Evolutionary conservation across 2,113 vertebrate species (phyloP), one percentile per base, ranked within the genome.

Genomic region (Acanthisitta chloris): DNA sequence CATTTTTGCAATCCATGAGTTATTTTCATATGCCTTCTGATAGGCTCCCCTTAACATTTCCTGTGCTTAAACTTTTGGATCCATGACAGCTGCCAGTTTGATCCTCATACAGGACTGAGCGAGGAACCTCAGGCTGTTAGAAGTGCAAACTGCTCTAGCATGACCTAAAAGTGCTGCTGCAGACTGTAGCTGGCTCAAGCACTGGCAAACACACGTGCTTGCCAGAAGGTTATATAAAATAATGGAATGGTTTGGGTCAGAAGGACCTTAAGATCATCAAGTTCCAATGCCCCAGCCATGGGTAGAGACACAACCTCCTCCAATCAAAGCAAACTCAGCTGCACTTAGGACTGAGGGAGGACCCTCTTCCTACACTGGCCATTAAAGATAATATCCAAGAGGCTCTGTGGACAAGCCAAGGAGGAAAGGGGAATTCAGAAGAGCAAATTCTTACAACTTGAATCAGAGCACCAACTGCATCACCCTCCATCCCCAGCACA

Each of bases 271-370:
- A 81, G 12, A 43, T 58, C 59, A 14, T 14, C 43, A 51, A 33
- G 23, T 58, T 81, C 36, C 23, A 36, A 42, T 0, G 0, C 18
- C 28, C 15, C 36, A 51, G 12, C 17, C 1, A 2, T 62, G 62
- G 40, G 25, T 70, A 61, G 71, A 54, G 46, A 31, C n/a, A 19
- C 54, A 26, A 42, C 45, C 20, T 29, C 45, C 10, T 42, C 36
- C 3, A 6, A 17, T 62, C 45, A 43, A 36, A 62, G 46, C 29
- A 36, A 78, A 33, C 34, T 43, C 34, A 77, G 1, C 42, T 40
- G 0, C 24, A 3, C 26, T 34, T 20, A 8, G 7, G 10, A 29
- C 28, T 11, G 2, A 58, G 79, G 14, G 24, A 58, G 17, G 59
- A 43, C 25, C 42, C 26, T 54, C 0, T 54, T 62, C 51, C 83